phyloP scores from a whole-genome alignment of 2,113 vertebrate genomes.

The Triplophysa rosa region DNA sequence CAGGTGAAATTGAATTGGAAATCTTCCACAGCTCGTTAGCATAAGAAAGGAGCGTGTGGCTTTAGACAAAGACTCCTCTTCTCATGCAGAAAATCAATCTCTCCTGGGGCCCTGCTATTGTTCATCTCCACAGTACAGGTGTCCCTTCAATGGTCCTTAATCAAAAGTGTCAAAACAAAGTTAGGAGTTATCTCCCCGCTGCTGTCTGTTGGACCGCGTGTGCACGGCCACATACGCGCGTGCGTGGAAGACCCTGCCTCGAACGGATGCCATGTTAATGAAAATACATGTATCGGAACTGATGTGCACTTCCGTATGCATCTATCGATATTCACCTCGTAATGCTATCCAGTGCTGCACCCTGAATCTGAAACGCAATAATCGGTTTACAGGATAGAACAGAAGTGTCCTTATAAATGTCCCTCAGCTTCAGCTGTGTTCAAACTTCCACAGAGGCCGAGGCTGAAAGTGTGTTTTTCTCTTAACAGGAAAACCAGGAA shows the following conservation, averaged over 20 bases:
- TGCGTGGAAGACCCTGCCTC: neutral
- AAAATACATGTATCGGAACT: neutral
- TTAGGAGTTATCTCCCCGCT: conserved; percentile 81
- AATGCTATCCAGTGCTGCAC: neutral
- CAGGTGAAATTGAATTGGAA: conserved; percentile 99
- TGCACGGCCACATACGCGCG: neutral
- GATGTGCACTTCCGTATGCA: neutral
- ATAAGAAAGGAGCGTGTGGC: conserved; percentile 95
- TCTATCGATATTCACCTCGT: neutral
- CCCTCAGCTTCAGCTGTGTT: conserved; percentile 1
- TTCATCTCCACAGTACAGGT: conserved; percentile 81
- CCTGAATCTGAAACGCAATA: neutral
- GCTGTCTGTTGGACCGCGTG: conserved; percentile 46
- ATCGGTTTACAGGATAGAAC: conserved; percentile 1
- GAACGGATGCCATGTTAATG: conserved; percentile 1
- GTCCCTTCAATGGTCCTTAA: conserved; percentile 86
- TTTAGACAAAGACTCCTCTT: conserved; percentile 93
- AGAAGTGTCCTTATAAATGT: conserved; percentile 36
- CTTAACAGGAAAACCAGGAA: conserved; percentile 9
- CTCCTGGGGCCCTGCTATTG: conserved; percentile 79
- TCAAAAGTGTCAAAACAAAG: conserved; percentile 88
- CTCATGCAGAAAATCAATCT: conserved; percentile 87
- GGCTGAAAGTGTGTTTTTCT: neutral
- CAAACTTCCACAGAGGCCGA: conserved; percentile 3
- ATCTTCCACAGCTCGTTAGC: conserved; percentile 94